Base-by-base conservation (phyloP, 1,140 invertebrate genomes). In the Pemphigus obesinymphae region DNA sequence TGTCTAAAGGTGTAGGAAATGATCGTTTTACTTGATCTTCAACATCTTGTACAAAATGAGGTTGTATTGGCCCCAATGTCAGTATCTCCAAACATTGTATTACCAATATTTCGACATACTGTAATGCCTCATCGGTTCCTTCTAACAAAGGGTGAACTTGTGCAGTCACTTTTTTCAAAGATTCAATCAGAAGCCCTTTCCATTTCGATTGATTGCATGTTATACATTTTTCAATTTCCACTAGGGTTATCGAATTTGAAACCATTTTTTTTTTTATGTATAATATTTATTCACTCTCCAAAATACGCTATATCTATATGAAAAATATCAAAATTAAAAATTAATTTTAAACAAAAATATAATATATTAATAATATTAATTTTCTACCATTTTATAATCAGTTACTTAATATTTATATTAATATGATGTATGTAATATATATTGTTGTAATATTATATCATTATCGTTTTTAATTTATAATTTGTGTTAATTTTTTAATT, bases 81-180 rank as follows among this genome's bases (percentile, higher is more conserved):
- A 99, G 89, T 91, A 95, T 95, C 3, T 92, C 92, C 84, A 98
- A 88, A 53, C 98, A 90, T 82, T 94, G 92, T 23, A 98, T 88
- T 85, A 97, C 96, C 61, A 98, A 90, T 82, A 91, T 92, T 88
- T 99, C 97, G 66, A 98, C 95, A 87, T 97, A 98, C 80, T 96
- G 91, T 84, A 98, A 88, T 0, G 96, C 96, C 89, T 97, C 96
- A 84, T 97, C 93, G 85, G 93, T 91, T 29, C 95, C 95, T 83
- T 90, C 92, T 85, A 98, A 88, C 58, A 92, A 92, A 11, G 95
- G 94, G 88, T 98, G 95, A 72, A 97, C 94, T 88, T 96, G 94
- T 85, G 95, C 92, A 87, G 96, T 89, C 83, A 97, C 94, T 95
- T 96, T 83, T 72, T 86, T 86, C 23, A 78, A 82, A 0, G 75